phyloP scores from a whole-genome alignment of 2,113 vertebrate species.

The Aptenodytes forsteri region DNA sequence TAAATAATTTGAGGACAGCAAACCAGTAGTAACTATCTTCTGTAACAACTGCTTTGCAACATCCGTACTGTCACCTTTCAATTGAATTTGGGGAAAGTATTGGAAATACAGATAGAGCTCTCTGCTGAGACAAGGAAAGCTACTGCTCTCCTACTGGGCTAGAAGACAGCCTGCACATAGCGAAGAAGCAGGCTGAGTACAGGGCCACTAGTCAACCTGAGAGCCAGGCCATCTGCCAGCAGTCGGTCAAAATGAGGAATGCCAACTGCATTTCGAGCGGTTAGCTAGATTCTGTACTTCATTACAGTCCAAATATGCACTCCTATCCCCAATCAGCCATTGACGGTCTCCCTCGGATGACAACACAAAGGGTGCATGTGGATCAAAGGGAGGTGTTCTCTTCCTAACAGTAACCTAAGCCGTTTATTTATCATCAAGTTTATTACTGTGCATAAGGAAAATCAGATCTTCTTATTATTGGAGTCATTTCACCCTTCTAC shows the following conservation, averaged over 20 bases:
- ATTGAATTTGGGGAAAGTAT: not conserved
- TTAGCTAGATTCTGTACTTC: not conserved
- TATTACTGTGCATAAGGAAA: not conserved
- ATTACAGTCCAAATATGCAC: not conserved
- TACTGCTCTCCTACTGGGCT: not conserved
- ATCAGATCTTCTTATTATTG: not conserved
- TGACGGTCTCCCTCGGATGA: accelerated
- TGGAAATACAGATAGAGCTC: not conserved
- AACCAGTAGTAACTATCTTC: not conserved
- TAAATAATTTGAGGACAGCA: not conserved
- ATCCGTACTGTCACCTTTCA: not conserved
- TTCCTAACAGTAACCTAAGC: not conserved
- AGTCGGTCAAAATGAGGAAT: not conserved
- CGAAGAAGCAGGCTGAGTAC: not conserved
- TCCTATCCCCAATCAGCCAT: not conserved
- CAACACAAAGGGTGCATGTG: not conserved
- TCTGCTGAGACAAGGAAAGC: not conserved
- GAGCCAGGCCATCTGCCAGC: slow-evolving; percentile 31
- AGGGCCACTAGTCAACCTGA: slow-evolving; percentile 1
- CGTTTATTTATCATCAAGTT: not conserved
- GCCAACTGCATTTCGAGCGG: not conserved
- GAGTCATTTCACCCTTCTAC: not conserved
- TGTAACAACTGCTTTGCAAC: not conserved
- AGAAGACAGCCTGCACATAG: not conserved
- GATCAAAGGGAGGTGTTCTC: not conserved